Evolutionary conservation across 1,140 invertebrate genomes (phyloP).

Genomic region (Lasioglossum albipes): DNA sequence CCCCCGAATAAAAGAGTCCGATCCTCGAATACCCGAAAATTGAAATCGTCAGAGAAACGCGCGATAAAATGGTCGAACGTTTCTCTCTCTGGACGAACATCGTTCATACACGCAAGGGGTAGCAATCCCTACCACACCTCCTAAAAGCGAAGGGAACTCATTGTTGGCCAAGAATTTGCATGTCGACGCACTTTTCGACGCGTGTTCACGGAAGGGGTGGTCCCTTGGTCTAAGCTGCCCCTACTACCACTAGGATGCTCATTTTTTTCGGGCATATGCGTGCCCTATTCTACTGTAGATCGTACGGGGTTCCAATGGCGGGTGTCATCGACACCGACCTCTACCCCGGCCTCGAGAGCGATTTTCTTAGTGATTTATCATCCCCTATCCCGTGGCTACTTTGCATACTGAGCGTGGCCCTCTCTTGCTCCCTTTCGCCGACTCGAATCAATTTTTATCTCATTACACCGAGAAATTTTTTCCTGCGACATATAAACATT

Average conservation of each 20-base stretch:
- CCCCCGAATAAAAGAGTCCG: too few species aligned
- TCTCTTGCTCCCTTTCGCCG: slow-evolving; percentile 9
- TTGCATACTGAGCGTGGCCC: slow-evolving; percentile 37
- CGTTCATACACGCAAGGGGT: slow-evolving; percentile 32
- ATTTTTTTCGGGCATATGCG: slow-evolving; percentile 45
- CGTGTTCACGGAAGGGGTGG: slow-evolving; percentile 52
- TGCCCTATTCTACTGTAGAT: background rate
- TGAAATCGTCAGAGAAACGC: background rate
- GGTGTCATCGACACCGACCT: slow-evolving; percentile 44
- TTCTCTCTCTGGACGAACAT: background rate
- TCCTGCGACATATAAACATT: too few species aligned
- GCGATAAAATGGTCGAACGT: background rate
- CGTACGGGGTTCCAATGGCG: slow-evolving; percentile 17
- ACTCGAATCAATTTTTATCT: too few species aligned
- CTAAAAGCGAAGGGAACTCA: slow-evolving; percentile 48
- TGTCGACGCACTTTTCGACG: slow-evolving; percentile 67
- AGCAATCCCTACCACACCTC: background rate
- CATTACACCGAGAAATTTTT: too few species aligned
- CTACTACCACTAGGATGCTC: slow-evolving; percentile 33
- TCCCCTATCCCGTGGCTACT: slow-evolving; percentile 28
- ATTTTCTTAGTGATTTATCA: slow-evolving; percentile 48
- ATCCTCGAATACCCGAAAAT: background rate
- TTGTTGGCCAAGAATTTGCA: slow-evolving; percentile 69
- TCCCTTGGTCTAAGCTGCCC: slow-evolving; percentile 18
- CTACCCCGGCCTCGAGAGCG: slow-evolving; percentile 20